Evolutionary conservation across 2,797 vertebrate species (phyloP).

Genomic region (Vireo griseus): DNA sequence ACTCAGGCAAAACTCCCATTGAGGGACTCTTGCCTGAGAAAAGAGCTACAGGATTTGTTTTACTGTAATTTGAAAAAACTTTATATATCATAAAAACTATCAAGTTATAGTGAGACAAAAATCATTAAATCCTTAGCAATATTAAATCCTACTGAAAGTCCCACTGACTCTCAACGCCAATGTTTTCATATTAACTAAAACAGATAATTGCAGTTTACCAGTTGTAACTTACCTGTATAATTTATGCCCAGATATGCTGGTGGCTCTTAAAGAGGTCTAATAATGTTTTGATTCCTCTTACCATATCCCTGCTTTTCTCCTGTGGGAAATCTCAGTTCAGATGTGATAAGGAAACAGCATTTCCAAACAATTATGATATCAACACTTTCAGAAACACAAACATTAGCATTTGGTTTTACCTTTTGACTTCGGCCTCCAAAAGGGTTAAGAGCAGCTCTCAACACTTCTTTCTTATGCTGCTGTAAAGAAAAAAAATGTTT

Average conservation of each 20-base stretch:
- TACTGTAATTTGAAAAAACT: conserved; percentile 61
- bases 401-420: conserved; percentile 60
- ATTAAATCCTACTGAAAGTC: conserved; percentile 55
- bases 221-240: conserved; percentile 34
- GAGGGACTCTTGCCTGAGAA: conserved; percentile 52
- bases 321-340: not conserved
- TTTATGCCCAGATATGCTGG: conserved; percentile 31
- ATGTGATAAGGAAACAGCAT: not conserved
- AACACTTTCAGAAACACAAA: not conserved
- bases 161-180: conserved; percentile 29
- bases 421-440: conserved; percentile 63
- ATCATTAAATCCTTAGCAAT: conserved; percentile 57
- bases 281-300: conserved; percentile 20
- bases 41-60: conserved; percentile 64
- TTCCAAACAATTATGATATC: not conserved
- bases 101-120: conserved; percentile 59
- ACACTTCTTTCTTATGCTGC: conserved; percentile 67
- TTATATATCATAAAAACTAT: conserved; percentile 59
- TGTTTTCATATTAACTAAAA: conserved; percentile 61
- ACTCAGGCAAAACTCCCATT: conserved; percentile 67
- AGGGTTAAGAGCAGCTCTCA: conserved; percentile 68
- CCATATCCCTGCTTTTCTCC: not conserved
- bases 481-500: conserved; percentile 59
- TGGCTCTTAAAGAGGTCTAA: conserved; percentile 22
- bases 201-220: conserved; percentile 16